phyloP scores from a whole-genome alignment of 2,888 invertebrate species.

The Melanostoma mellinum region DNA sequence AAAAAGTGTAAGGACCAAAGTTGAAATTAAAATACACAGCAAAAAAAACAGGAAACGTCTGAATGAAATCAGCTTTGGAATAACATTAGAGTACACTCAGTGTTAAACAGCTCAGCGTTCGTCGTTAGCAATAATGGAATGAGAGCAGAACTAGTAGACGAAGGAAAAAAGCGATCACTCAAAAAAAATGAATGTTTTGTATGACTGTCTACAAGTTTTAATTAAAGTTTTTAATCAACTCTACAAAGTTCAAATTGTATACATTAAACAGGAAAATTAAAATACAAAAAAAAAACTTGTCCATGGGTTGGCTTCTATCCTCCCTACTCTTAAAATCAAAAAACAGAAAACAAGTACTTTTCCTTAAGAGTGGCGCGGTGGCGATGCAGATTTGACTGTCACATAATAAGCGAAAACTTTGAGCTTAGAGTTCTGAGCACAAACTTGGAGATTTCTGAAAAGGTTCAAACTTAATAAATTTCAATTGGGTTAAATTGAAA shows the following conservation, averaged over 20 bases:
- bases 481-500: no score
- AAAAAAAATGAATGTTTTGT: constrained; percentile 22
- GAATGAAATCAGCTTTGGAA: constrained; percentile 53
- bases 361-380: no score
- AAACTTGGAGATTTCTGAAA: no score
- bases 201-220: constrained; percentile 46
- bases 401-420: no score
- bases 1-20: constrained; percentile 33
- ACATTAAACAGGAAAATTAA: constrained; percentile 14
- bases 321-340: no score
- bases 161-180: constrained; percentile 20
- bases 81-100: constrained; percentile 49
- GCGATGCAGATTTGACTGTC: no score
- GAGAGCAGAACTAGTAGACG: background rate
- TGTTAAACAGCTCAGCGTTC: constrained; percentile 51
- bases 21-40: constrained; percentile 21
- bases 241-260: constrained; percentile 38
- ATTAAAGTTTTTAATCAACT: constrained; percentile 61
- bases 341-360: no score
- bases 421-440: no score
- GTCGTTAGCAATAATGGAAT: constrained; percentile 10
- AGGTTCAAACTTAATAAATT: no score
- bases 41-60: constrained; percentile 10
- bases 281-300: constrained; percentile 16
- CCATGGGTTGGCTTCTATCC: no score